Evolutionary conservation across 2,113 vertebrate species (phyloP).

Genomic region (Sebastes fasciatus): DNA sequence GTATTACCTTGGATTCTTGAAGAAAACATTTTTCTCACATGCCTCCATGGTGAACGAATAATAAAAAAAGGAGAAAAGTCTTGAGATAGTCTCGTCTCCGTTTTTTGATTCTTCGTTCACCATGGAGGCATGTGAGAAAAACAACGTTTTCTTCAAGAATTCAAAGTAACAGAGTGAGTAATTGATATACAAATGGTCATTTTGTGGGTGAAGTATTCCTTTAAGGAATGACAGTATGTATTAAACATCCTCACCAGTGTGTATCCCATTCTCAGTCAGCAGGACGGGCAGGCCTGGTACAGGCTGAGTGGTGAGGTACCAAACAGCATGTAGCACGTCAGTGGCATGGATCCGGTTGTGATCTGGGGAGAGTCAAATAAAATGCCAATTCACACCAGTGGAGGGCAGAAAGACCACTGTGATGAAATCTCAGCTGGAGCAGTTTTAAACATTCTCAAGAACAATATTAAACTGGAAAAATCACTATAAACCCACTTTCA

Average conservation of each 20-base stretch:
- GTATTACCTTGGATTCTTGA: no score
- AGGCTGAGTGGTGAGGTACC: conserved; percentile 97
- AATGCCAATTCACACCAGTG: not conserved
- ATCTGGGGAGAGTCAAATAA: conserved; percentile 82
- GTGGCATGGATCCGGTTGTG: conserved; percentile 98
- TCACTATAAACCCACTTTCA: not conserved
- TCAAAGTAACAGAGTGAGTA: no score
- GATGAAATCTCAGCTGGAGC: not conserved
- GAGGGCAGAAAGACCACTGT: not conserved
- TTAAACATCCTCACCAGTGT: conserved; percentile 85
- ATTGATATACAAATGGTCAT: no score
- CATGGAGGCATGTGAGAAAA: no score
- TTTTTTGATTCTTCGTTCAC: no score
- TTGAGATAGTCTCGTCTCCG: no score
- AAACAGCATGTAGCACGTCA: conserved; percentile 97
- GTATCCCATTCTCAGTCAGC: conserved; percentile 87
- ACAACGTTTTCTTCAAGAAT: no score
- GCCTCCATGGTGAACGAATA: no score
- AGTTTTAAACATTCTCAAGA: not conserved
- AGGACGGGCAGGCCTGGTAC: conserved; percentile 91
- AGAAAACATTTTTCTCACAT: no score
- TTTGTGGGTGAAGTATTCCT: no score
- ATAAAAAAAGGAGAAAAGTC: no score
- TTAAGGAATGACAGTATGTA: not conserved
- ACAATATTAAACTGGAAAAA: not conserved